Conservation (phyloP, 2,113 vertebrate species). For the Menidia beryllina region DNA sequence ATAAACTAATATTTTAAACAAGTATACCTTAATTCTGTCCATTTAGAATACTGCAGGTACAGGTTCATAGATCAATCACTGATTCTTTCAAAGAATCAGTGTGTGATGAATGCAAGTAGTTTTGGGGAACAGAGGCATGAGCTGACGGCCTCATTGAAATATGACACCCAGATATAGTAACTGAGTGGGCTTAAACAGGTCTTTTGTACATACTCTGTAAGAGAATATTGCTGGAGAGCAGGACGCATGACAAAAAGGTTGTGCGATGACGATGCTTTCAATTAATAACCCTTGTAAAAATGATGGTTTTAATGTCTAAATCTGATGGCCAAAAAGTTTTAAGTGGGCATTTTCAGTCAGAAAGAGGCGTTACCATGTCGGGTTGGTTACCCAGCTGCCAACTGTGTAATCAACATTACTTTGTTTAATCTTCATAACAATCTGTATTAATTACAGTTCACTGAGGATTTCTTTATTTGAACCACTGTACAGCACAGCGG, state of each 20-base stretch:
- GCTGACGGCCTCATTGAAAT: conserved; percentile 53
- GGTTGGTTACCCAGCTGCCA: conserved; percentile 9
- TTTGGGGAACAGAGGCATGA: conserved; percentile 1
- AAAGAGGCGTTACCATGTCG: conserved; percentile 5
- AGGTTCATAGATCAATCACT: not conserved
- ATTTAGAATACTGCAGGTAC: not conserved
- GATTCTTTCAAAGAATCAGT: not conserved
- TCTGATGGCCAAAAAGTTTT: conserved; percentile 33
- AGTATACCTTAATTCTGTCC: too few species aligned
- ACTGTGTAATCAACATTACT: conserved; percentile 12
- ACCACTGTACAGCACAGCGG: conserved; percentile 20
- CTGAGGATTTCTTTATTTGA: conserved; percentile 17
- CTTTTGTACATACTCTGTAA: conserved; percentile 17
- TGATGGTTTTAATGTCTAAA: conserved; percentile 9
- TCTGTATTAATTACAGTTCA: conserved; percentile 17
- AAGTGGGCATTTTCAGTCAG: conserved; percentile 13
- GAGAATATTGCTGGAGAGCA: conserved; percentile 44
- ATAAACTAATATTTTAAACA: too few species aligned
- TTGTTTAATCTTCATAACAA: conserved; percentile 25
- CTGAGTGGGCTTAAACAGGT: not conserved
- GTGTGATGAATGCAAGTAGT: conserved; percentile 21
- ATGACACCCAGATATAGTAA: conserved; percentile 17
- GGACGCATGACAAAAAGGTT: conserved; percentile 50
- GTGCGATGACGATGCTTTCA: conserved; percentile 49
- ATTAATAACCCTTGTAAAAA: conserved; percentile 49